Percentiles rank a stretch among this genome's conserved stretches.
These are phyloP conservation scores for Ctenopoma kingsleyae DNA, from an alignment of 2,797 vertebrate genomes.

Conservation along the genomic window DNA sequence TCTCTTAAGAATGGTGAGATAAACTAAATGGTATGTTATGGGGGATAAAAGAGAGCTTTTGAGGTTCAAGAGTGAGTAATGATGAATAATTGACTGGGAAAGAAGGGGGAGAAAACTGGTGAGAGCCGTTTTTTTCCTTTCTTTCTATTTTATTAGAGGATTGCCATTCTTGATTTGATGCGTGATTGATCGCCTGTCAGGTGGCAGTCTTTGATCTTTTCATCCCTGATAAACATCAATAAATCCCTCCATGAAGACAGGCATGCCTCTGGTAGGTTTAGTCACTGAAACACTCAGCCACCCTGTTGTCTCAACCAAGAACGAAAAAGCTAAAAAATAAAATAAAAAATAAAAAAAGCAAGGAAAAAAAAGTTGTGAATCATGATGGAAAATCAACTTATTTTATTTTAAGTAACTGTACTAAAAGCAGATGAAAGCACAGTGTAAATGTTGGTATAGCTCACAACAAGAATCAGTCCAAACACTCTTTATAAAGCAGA, in stretches of 20 bases:
- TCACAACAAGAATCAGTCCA: constrained; percentile 26
- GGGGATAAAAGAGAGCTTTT: constrained; percentile 76
- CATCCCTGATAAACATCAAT: constrained; percentile 99
- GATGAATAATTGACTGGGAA: constrained; percentile 84
- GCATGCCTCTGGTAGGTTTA: constrained; percentile 91
- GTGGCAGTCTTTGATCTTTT: constrained; percentile 98
- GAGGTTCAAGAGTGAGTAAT: constrained; percentile 82
- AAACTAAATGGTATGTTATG: constrained; percentile 77
- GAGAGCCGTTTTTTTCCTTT: constrained; percentile 90
- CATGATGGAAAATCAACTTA: constrained; percentile 79
- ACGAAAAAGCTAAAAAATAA: constrained; percentile 61
- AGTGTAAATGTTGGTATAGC: constrained; percentile 30
- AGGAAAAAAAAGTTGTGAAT: constrained; percentile 88
- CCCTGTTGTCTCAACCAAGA: constrained; percentile 84
- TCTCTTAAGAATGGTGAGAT: constrained; percentile 68
- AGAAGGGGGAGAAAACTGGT: constrained; percentile 84
- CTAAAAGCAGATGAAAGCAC: constrained; percentile 51
- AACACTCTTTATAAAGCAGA: constrained; percentile 31
- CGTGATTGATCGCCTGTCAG: constrained; percentile 99
- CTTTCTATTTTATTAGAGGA: constrained; percentile 98
- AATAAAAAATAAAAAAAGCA: constrained; percentile 50
- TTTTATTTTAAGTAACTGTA: constrained; percentile 45
- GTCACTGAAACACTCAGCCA: constrained; percentile 88
- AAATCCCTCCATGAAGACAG: constrained; percentile 96
- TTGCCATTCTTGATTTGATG: constrained; percentile 99